Evolutionary conservation across 2,113 vertebrate genomes (phyloP), one percentile per base, ranked within the genome.

Genomic region (Anguilla japonica): DNA sequence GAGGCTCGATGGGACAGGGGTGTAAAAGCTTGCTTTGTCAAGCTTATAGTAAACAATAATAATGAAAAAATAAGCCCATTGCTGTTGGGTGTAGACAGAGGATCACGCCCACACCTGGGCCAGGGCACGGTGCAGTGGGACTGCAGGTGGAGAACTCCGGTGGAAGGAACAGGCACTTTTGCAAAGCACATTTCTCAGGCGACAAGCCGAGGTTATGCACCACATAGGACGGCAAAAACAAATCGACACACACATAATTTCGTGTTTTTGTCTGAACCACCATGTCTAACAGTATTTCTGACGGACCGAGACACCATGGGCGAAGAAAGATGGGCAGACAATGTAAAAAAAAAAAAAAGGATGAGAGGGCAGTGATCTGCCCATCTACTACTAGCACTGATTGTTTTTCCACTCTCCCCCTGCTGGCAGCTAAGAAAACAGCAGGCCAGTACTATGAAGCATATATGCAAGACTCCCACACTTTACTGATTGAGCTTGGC

Each of bases 121-220:
- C 71, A 34, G 71, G 71, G 26, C n/a, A 34, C 2, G n/a, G 20
- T 34, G 22, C 20, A 0, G 18, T 7, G n/a, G 71, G 71, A 67
- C 20, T 34, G 2, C 71, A 13, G 71, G 71, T 9, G 26, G 71
- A 75, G 71, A 26, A 75, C 11, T 13, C 20, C 11, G n/a, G 71
- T 75, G 71, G 71, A 75, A 34, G 71, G 11, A 75, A n/a, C 71
- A 75, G 71, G 71, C 71, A 75, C 71, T 75, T 34, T 60, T 75
- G 71, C 71, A 13, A 75, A 29, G 71, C 71, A 34, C 71, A 2
- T 29, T 34, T 75, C 71, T 34, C 7, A n/a, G 2, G 26, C 34
- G n/a, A 75, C n/a, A 13, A 9, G 26, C 7, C n/a, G 3, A 9
- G 13, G 71, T 34, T 75, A 75, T 34, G 71, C n/a, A n/a, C 18